Evolutionary conservation across 2,113 vertebrate genomes (phyloP).

Genomic region (Dasyprocta punctata): DNA sequence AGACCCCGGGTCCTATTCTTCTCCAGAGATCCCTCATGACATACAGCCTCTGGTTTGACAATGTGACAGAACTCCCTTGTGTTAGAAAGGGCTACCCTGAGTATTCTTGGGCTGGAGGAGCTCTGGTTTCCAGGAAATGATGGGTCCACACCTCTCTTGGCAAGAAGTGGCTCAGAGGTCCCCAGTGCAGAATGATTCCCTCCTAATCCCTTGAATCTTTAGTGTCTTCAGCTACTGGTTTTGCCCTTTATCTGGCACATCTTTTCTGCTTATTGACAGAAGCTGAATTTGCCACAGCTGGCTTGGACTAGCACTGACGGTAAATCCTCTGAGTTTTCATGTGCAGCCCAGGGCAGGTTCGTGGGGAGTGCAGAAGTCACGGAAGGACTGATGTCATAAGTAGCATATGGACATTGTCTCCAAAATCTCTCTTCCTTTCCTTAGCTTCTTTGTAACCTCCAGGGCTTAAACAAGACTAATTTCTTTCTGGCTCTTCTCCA

Average conservation of each 20-base stretch:
- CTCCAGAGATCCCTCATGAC: background rate
- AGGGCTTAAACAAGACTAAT: background rate
- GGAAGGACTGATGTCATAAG: background rate
- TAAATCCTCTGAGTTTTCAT: background rate
- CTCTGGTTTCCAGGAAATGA: background rate
- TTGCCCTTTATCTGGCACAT: background rate
- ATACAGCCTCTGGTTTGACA: background rate
- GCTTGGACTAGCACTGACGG: background rate
- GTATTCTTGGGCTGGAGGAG: background rate
- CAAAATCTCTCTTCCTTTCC: background rate
- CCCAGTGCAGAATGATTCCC: background rate
- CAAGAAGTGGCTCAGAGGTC: background rate
- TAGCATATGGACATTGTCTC: background rate
- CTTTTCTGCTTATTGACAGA: conserved; percentile 26
- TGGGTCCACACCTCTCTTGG: background rate
- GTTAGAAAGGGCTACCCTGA: background rate
- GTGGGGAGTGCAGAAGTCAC: background rate
- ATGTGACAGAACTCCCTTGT: background rate
- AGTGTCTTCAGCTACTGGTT: conserved; percentile 34
- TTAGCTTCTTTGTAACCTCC: conserved; percentile 6
- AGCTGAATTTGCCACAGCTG: conserved; percentile 8
- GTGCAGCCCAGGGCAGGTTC: background rate
- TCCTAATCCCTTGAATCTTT: background rate
- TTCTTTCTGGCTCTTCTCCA: conserved; percentile 46
- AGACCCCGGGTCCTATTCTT: background rate